Evolutionary conservation across 2,797 vertebrate genomes (phyloP).

Genomic region (Muraenolepis orangiensis): DNA sequence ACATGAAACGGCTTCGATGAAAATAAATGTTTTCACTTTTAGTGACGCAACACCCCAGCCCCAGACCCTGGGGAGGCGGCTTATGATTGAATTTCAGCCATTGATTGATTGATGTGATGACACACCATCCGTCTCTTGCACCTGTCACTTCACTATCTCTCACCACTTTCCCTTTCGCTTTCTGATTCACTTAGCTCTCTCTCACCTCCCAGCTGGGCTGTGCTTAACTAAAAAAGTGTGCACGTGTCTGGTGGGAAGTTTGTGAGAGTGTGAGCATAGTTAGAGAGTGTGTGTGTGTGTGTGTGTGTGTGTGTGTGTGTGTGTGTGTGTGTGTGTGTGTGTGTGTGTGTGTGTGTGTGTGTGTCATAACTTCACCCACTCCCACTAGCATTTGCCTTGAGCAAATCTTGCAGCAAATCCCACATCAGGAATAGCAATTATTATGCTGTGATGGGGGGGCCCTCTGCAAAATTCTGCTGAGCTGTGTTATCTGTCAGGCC

Average conservation of each 20-base stretch:
- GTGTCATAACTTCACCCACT: background rate
- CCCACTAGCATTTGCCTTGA: background rate
- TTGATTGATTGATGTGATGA: conserved; percentile 29
- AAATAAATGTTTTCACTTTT: conserved; percentile 31
- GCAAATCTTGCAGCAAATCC: background rate
- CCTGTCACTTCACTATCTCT: conserved; percentile 9
- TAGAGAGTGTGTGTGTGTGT: no score
- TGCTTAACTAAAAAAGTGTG: background rate
- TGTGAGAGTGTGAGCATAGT: background rate
- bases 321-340: background rate
- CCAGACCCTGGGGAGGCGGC: conserved; percentile 5
- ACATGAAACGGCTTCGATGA: conserved; percentile 9
- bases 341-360: background rate
- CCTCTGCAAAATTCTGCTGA: conserved; percentile 21
- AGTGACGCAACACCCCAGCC: conserved; percentile 18
- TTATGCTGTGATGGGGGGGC: background rate
- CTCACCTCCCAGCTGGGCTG: background rate
- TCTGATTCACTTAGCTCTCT: conserved; percentile 1
- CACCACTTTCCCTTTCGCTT: background rate
- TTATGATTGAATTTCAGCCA: conserved; percentile 31
- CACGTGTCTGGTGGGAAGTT: background rate
- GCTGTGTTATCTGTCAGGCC: conserved; percentile 11
- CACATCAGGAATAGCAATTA: background rate
- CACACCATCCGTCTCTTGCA: conserved; percentile 3
- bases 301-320: background rate